A percentile compares a stretch with the other conserved stretches of the same genome.
These are phyloP conservation scores for Porites lutea DNA, from an alignment of 64 coral and sea anemone genomes.

Conservation along the genomic window DNA sequence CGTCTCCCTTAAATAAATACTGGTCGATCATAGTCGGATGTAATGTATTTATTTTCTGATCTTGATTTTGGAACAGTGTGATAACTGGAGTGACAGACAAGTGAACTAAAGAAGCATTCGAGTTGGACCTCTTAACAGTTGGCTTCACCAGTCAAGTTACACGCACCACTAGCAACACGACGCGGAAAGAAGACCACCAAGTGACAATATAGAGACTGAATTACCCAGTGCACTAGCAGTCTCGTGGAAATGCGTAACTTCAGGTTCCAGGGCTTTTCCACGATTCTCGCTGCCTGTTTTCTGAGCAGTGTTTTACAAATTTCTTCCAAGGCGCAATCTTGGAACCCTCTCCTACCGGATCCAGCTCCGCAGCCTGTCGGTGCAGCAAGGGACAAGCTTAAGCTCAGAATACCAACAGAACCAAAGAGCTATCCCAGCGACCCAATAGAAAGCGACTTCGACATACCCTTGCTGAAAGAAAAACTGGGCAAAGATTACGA, in stretches of 20 bases:
- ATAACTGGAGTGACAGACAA: constrained; percentile 38
- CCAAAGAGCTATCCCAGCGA: constrained; percentile 55
- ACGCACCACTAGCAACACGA: neutral
- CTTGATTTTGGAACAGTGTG: constrained; percentile 18
- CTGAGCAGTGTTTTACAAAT: constrained; percentile 42
- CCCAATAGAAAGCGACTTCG: constrained; percentile 55
- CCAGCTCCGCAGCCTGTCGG: neutral
- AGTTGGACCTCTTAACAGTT: constrained; percentile 25
- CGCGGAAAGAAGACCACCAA: neutral
- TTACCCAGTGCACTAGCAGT: neutral
- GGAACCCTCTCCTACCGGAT: constrained; percentile 3
- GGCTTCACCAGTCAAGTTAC: neutral
- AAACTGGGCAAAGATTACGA: constrained; percentile 54
- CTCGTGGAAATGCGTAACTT: constrained; percentile 1
- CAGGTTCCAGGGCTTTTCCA: neutral
- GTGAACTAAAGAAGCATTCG: constrained; percentile 8
- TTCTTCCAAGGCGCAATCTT: constrained; percentile 16
- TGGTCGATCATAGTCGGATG: constrained; percentile 37
- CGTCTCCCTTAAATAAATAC: constrained; percentile 14
- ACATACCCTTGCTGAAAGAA: constrained; percentile 25
- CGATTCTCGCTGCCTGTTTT: neutral
- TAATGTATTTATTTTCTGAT: constrained; percentile 28
- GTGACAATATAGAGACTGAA: neutral
- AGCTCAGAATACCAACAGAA: constrained; percentile 6
- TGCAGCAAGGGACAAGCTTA: constrained; percentile 27